These are phyloP conservation scores for Vipera ursinii DNA, from an alignment of 2,797 vertebrate species.

Conservation along the genomic window DNA sequence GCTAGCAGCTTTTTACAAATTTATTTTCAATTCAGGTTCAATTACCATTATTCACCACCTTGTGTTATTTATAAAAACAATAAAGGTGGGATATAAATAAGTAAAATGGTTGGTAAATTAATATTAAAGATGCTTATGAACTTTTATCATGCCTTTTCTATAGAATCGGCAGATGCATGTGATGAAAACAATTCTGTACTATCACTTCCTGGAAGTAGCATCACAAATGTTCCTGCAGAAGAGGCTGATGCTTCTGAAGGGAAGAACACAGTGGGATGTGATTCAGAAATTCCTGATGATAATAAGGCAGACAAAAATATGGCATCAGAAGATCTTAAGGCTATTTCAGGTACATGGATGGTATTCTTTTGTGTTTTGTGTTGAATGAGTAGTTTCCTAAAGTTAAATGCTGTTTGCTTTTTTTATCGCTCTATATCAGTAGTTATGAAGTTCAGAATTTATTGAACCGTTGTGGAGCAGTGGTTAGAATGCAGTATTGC, in stretches of 20 bases:
- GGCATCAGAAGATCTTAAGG: slow-evolving; percentile 74
- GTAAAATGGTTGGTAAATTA: slow-evolving; percentile 40
- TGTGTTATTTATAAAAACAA: background rate
- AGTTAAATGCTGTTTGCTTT: slow-evolving; percentile 40
- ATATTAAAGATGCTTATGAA: slow-evolving; percentile 69
- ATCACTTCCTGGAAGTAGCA: slow-evolving; percentile 73
- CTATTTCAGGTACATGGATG: slow-evolving; percentile 82
- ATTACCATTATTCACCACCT: slow-evolving; percentile 31
- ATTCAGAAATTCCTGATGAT: slow-evolving; percentile 70
- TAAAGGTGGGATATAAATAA: background rate
- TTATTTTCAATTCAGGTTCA: slow-evolving; percentile 50
- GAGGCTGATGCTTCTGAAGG: slow-evolving; percentile 72
- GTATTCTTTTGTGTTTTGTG: slow-evolving; percentile 68
- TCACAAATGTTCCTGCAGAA: slow-evolving; percentile 66
- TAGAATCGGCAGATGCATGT: slow-evolving; percentile 79
- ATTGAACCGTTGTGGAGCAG: background rate
- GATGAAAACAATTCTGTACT: slow-evolving; percentile 77
- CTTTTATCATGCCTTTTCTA: slow-evolving; percentile 75
- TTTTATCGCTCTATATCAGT: slow-evolving; percentile 51
- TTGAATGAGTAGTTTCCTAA: slow-evolving; percentile 61
- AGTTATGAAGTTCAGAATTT: background rate
- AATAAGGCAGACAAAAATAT: slow-evolving; percentile 77
- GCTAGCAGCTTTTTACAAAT: slow-evolving; percentile 35
- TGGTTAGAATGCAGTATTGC: background rate
- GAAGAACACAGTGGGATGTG: slow-evolving; percentile 69